A percentile compares a stretch with the other conserved stretches of the same genome.
These are phyloP conservation scores for Pavo muticus DNA, from an alignment of 2,113 vertebrate genomes.

Conservation along the genomic window DNA sequence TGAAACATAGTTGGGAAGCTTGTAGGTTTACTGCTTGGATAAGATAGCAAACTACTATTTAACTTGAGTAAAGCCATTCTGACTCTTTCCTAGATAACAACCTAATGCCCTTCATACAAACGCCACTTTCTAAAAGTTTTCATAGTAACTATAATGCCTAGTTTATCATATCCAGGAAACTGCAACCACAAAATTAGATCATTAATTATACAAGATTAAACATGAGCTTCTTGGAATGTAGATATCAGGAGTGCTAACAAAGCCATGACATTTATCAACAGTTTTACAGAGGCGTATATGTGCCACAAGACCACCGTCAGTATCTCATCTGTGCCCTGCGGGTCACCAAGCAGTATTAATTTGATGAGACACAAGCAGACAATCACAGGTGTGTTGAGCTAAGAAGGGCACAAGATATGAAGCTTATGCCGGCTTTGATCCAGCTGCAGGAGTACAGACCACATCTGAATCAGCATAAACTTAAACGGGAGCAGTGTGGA, in stretches of 20 bases:
- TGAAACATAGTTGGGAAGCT: neutral
- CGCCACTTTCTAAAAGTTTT: neutral
- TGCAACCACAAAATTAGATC: conserved; percentile 66
- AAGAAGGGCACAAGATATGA: neutral
- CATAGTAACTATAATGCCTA: neutral
- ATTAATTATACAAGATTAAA: conserved; percentile 64
- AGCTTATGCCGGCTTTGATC: neutral
- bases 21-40: neutral
- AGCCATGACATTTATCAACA: neutral
- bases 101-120: neutral
- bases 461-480: neutral
- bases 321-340: neutral
- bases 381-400: neutral
- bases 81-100: neutral
- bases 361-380: neutral
- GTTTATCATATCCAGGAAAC: conserved; percentile 15
- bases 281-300: neutral
- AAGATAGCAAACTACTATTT: neutral
- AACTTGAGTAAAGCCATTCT: conserved; percentile 64
- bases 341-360: neutral
- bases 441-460: neutral
- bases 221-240: conserved; percentile 52
- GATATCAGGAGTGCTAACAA: neutral
- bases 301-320: neutral
- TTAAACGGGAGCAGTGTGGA: neutral